phyloP scores from a whole-genome alignment of 2,888 invertebrate genomes.

The Epinotia brunnichana region DNA sequence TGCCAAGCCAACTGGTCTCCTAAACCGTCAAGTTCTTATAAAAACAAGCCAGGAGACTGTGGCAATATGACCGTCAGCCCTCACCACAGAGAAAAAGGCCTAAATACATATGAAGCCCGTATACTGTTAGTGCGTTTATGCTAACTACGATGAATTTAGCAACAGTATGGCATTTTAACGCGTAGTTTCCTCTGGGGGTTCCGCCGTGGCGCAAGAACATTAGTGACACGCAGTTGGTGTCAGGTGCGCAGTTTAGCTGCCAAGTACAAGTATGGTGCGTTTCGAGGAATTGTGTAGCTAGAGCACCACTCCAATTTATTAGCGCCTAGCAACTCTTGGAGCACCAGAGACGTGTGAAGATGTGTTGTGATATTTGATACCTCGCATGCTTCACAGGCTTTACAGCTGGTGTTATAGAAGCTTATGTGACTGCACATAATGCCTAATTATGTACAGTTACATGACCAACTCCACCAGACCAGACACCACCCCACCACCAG shows the following conservation, averaged over 20 bases:
- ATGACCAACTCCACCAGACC: too few species aligned
- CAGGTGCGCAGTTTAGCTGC: conserved; percentile 18
- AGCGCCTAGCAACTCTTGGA: too few species aligned
- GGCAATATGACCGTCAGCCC: not conserved
- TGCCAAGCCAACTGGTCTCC: conserved; percentile 13
- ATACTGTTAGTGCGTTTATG: not conserved
- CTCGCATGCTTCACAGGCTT: too few species aligned
- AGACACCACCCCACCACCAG: too few species aligned
- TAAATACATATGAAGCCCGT: not conserved
- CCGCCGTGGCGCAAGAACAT: conserved; percentile 18
- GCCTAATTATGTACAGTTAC: too few species aligned
- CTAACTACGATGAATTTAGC: not conserved
- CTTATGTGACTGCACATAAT: too few species aligned
- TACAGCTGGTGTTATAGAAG: too few species aligned
- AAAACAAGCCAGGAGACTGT: conserved; percentile 19
- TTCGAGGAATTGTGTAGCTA: not conserved
- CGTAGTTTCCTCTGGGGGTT: conserved; percentile 28
- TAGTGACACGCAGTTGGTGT: conserved; percentile 23
- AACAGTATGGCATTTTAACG: conserved; percentile 25
- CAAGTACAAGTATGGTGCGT: not conserved
- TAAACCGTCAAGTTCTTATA: conserved; percentile 27
- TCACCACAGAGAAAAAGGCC: not conserved
- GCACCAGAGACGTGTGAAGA: too few species aligned
- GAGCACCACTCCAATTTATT: too few species aligned
- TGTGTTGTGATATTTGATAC: too few species aligned